Evolutionary conservation across 2,888 invertebrate species (phyloP).

Genomic region (Himalopsyche anomala): DNA sequence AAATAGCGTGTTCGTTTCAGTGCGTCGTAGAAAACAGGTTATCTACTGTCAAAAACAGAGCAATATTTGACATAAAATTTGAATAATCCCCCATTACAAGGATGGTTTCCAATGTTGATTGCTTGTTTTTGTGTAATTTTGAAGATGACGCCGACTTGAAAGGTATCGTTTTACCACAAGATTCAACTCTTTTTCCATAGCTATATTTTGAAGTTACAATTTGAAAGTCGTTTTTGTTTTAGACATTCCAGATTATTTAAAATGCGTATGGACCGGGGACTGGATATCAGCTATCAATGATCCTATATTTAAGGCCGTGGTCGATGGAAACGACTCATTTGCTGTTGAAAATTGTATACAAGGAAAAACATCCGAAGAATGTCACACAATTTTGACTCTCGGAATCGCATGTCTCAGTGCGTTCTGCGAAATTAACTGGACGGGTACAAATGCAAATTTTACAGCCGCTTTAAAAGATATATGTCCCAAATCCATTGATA

Average conservation of each 20-base stretch:
- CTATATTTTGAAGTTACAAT: neutral
- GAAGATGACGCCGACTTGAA: slow-evolving; percentile 56
- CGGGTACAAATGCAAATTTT: slow-evolving; percentile 80
- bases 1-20: slow-evolving; percentile 14
- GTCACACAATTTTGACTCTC: slow-evolving; percentile 72
- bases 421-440: slow-evolving; percentile 90
- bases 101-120: slow-evolving; percentile 53
- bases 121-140: slow-evolving; percentile 60
- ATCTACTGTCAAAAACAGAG: slow-evolving; percentile 69
- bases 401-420: slow-evolving; percentile 82
- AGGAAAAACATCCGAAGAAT: slow-evolving; percentile 49
- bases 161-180: slow-evolving; percentile 52
- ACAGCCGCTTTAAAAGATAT: slow-evolving; percentile 70
- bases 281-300: slow-evolving; percentile 50
- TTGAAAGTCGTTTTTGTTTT: slow-evolving; percentile 36
- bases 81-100: neutral
- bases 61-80: no score
- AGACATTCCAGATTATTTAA: slow-evolving; percentile 52
- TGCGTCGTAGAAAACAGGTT: neutral
- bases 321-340: slow-evolving; percentile 5
- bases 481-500: slow-evolving; percentile 74
- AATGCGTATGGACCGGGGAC: slow-evolving; percentile 54
- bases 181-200: neutral
- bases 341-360: slow-evolving; percentile 4
- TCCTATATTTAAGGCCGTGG: slow-evolving; percentile 22